phyloP scores from a whole-genome alignment of 64 coral and sea anemone genomes.

The Acropora yongei region DNA sequence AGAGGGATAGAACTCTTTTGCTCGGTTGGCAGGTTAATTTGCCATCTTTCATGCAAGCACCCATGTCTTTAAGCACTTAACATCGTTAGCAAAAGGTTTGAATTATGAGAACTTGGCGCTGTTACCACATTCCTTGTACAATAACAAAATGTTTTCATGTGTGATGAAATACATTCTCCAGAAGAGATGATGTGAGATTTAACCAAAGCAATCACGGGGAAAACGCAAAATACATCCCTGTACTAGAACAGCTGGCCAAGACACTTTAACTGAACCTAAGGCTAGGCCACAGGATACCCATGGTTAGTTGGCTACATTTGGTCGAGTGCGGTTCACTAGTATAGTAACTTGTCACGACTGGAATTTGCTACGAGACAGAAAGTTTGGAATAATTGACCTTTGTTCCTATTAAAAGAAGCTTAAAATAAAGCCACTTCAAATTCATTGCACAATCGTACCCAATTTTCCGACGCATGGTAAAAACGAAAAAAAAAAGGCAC shows the following conservation, averaged over 20 bases:
- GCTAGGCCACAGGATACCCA: not conserved
- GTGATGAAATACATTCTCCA: not conserved
- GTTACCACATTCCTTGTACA: not conserved
- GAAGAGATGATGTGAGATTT: not conserved
- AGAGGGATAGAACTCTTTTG: conserved; percentile 11
- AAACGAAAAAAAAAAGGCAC: not conserved
- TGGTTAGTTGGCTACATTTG: too few species aligned
- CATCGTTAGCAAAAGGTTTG: not conserved
- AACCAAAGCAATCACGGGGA: not conserved
- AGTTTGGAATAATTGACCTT: conserved; percentile 22
- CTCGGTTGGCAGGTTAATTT: conserved; percentile 3
- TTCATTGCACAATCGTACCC: not conserved
- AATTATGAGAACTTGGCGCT: not conserved
- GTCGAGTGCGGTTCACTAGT: not conserved
- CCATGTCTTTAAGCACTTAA: not conserved
- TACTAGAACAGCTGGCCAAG: too few species aligned
- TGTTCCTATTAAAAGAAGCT: not conserved
- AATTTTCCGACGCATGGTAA: not conserved
- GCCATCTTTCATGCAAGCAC: not conserved
- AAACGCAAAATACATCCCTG: not conserved
- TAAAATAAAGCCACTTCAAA: not conserved
- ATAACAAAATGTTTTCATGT: not conserved
- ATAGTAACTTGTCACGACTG: not conserved
- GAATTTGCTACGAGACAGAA: not conserved
- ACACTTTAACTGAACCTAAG: not conserved